Evolutionary conservation across 1,140 invertebrate genomes (phyloP).

Genomic region (Brachionus rotundiformis): DNA sequence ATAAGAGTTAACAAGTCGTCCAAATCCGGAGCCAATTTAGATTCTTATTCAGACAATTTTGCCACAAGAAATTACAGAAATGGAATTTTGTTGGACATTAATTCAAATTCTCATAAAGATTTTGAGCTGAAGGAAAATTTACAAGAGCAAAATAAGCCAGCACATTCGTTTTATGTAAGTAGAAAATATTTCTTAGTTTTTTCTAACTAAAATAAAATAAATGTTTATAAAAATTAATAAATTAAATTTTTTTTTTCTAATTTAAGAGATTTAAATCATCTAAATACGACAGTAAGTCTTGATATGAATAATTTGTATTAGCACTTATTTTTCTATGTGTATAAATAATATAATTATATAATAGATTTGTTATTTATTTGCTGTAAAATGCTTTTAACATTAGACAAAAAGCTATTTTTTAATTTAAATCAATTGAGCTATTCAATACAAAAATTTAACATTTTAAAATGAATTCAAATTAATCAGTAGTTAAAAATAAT

Average conservation of each 20-base stretch:
- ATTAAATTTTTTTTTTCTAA: neutral
- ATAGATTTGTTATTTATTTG: neutral
- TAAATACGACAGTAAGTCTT: constrained; percentile 44
- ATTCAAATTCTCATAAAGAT: constrained; percentile 25
- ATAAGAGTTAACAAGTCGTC: neutral
- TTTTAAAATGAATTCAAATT: neutral
- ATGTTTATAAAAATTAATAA: constrained; percentile 6
- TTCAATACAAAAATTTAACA: neutral
- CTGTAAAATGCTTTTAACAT: neutral
- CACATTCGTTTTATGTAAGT: constrained; percentile 28
- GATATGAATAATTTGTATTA: neutral
- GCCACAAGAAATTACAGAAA: neutral
- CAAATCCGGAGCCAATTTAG: constrained; percentile 14
- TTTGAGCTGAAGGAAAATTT: neutral
- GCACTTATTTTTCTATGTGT: neutral
- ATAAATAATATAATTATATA: neutral
- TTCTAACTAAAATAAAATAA: no score
- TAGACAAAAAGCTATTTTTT: neutral
- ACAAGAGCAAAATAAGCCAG: neutral
- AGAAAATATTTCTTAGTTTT: neutral
- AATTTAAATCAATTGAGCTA: neutral
- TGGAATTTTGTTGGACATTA: constrained; percentile 12
- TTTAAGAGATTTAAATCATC: constrained; percentile 18
- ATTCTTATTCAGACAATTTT: constrained; percentile 28
- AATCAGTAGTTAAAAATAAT: no score